Percentiles rank a stretch among this genome's conserved stretches.
These are phyloP conservation scores for Pelodiscus sinensis DNA, from an alignment of 2,113 vertebrate genomes.

Conservation along the genomic window DNA sequence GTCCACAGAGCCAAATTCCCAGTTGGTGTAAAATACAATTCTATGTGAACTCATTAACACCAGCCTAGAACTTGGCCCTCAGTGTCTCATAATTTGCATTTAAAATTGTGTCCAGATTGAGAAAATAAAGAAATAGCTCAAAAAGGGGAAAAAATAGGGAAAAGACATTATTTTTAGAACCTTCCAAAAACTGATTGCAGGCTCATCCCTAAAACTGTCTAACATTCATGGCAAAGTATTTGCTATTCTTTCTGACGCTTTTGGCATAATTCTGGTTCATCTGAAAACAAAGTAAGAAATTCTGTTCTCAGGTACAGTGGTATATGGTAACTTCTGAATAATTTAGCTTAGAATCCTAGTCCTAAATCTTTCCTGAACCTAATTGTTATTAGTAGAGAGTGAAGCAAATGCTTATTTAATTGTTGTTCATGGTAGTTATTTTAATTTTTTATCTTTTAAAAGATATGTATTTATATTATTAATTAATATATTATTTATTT, in stretches of 20 bases:
- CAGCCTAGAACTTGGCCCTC: not conserved
- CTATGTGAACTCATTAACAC: not conserved
- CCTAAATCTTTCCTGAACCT: not conserved
- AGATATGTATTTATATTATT: not conserved
- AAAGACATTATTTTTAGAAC: constrained; percentile 1
- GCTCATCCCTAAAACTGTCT: fast-evolving
- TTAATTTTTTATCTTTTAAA: not conserved
- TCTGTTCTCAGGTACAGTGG: not conserved
- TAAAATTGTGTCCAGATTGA: constrained; percentile 4
- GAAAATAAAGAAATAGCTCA: not conserved
- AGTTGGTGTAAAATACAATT: not conserved
- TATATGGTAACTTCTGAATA: not conserved
- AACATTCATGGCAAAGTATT: not conserved
- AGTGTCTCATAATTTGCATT: constrained; percentile 4
- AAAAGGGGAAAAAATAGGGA: not conserved
- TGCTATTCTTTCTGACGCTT: constrained; percentile 3
- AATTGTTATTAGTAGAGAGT: not conserved
- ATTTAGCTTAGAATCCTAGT: not conserved
- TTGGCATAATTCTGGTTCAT: not conserved
- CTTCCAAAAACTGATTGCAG: not conserved
- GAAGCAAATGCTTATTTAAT: not conserved
- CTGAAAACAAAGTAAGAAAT: not conserved
- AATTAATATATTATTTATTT: not conserved
- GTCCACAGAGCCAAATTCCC: constrained; percentile 11
- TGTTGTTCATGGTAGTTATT: not conserved